A percentile compares a stretch with the other conserved stretches of the same genome.
Evolutionary conservation across 2,113 vertebrate genomes (phyloP).

Genomic region (Epinephelus fuscoguttatus): DNA sequence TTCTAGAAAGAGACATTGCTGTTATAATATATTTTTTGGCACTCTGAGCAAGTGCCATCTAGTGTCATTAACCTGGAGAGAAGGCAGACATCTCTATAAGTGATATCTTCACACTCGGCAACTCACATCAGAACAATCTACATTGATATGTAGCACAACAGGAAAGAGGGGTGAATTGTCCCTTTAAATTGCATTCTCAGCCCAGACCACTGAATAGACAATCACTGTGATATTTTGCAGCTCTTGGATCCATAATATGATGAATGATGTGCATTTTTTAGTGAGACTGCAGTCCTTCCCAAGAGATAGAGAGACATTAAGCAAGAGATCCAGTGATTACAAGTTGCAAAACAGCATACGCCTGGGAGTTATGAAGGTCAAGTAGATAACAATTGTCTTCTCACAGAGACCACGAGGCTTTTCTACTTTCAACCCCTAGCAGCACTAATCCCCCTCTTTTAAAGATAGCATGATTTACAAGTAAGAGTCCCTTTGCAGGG

Average conservation of each 20-base stretch:
- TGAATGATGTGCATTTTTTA: not conserved
- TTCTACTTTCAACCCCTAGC: conserved; percentile 37
- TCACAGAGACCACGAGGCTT: conserved; percentile 13
- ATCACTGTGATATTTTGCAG: conserved; percentile 1
- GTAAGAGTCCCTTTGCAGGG: conserved; percentile 38
- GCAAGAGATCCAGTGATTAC: conserved; percentile 39
- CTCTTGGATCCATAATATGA: conserved; percentile 8
- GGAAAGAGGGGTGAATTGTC: too few species aligned
- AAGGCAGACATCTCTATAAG: too few species aligned
- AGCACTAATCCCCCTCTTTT: conserved; percentile 52
- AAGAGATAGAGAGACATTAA: conserved; percentile 27
- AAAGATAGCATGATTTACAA: conserved; percentile 45
- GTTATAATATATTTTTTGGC: too few species aligned
- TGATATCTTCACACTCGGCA: too few species aligned
- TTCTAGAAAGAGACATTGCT: too few species aligned
- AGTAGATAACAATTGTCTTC: conserved; percentile 57
- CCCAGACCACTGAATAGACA: not conserved
- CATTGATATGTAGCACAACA: too few species aligned
- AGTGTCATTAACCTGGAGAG: too few species aligned
- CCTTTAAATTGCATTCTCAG: not conserved
- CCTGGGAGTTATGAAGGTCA: conserved; percentile 45
- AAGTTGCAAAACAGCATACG: conserved; percentile 40
- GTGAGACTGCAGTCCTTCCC: conserved; percentile 4
- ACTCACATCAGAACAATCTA: too few species aligned
- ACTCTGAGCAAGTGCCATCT: too few species aligned